Evolutionary conservation across 2,113 vertebrate species (phyloP).

Genomic region (Mus pahari): DNA sequence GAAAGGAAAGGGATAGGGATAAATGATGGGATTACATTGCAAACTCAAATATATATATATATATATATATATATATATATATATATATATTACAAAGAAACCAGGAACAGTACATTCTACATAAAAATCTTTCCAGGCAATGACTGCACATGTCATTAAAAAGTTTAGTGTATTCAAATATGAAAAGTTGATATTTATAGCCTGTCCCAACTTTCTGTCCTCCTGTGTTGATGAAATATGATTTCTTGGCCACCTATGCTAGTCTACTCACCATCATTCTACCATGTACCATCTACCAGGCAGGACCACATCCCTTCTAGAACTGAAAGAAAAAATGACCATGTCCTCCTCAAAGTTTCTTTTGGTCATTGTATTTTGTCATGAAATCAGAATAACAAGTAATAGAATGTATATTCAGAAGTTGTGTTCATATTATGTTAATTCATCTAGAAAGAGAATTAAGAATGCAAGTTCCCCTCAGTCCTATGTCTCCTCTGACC

Average conservation of each 20-base stretch:
- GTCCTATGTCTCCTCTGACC: background rate
- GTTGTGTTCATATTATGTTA: background rate
- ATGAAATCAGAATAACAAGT: background rate
- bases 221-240: background rate
- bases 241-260: background rate
- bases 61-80: background rate
- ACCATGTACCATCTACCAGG: background rate
- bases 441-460: background rate
- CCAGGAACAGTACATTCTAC: background rate
- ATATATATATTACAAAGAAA: background rate
- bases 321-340: background rate
- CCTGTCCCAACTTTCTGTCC: background rate
- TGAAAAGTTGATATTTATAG: background rate
- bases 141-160: background rate
- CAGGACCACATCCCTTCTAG: background rate
- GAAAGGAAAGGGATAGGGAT: background rate
- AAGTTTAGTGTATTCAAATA: background rate
- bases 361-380: background rate
- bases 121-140: background rate
- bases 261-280: background rate
- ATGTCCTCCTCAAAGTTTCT: background rate
- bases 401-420: background rate
- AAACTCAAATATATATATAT: background rate
- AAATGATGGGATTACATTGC: background rate
- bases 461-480: background rate